Percentiles rank a stretch among this genome's conserved stretches.
phyloP scores from a whole-genome alignment of 2,888 invertebrate genomes.

The Cheilosia variabilis region DNA sequence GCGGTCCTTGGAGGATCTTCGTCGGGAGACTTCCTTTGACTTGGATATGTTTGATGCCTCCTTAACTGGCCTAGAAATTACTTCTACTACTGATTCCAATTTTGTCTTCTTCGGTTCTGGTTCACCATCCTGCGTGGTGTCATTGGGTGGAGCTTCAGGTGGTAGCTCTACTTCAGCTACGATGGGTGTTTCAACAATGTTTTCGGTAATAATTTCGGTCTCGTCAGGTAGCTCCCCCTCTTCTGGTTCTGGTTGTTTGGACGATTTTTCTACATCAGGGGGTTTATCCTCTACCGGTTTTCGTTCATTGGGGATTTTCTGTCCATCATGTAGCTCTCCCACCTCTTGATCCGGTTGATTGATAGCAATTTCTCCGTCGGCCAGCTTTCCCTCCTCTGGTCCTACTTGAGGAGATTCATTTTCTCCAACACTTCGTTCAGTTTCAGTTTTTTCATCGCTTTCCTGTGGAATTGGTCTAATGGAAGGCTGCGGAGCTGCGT shows the following conservation, averaged over 20 bases:
- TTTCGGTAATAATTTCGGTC: neutral
- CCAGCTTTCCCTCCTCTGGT: neutral
- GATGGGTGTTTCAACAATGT: neutral
- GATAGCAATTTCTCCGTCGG: neutral
- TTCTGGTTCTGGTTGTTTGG: neutral
- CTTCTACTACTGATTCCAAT: neutral
- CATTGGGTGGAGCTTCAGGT: neutral
- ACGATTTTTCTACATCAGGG: neutral
- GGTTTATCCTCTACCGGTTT: neutral
- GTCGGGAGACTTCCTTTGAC: constrained; percentile 14
- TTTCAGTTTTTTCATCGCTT: neutral
- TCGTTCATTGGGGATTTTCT: neutral
- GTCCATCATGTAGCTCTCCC: neutral
- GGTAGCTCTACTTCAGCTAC: neutral
- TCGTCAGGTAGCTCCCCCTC: neutral
- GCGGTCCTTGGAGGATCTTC: constrained; percentile 30
- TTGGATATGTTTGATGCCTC: neutral
- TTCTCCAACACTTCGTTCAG: neutral
- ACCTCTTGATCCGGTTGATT: neutral
- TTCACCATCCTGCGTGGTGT: constrained; percentile 3
- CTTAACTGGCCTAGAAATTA: neutral
- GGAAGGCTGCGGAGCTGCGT: neutral
- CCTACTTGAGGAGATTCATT: neutral
- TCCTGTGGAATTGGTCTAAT: neutral
- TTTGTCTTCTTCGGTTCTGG: constrained; percentile 58